Evolutionary conservation across 2,797 vertebrate species (phyloP).

Genomic region (Gallirallus australis): DNA sequence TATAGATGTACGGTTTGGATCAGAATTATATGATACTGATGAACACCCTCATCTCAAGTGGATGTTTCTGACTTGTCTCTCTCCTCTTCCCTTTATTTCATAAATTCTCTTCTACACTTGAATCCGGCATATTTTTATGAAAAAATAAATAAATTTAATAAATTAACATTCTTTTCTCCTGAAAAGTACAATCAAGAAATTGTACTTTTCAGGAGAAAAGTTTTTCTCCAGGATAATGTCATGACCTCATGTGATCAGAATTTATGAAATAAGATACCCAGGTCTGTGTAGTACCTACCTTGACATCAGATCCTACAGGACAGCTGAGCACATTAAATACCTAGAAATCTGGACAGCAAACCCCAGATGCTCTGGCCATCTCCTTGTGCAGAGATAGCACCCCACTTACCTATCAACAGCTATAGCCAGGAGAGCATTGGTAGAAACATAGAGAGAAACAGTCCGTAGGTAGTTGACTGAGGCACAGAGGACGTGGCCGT

Average conservation of each 20-base stretch:
- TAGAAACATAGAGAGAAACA: slow-evolving; percentile 94
- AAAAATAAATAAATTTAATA: neutral
- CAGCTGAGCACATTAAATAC: neutral
- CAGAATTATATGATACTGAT: neutral
- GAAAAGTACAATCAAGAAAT: neutral
- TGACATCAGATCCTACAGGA: neutral
- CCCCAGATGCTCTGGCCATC: neutral
- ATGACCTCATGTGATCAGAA: neutral
- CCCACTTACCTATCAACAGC: slow-evolving; percentile 91
- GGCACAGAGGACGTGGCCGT: slow-evolving; percentile 90
- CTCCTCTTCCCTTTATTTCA: neutral
- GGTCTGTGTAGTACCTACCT: neutral
- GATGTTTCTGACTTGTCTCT: neutral
- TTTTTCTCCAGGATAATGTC: neutral
- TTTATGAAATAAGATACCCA: neutral
- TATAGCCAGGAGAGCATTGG: slow-evolving; percentile 94
- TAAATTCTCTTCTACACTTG: neutral
- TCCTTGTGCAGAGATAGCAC: neutral
- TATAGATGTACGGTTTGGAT: neutral
- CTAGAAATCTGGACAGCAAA: neutral
- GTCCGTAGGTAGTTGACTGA: slow-evolving; percentile 95
- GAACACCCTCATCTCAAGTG: neutral
- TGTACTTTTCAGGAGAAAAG: too few species aligned
- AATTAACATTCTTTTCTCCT: neutral
- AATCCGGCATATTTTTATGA: neutral